A percentile compares a stretch with the other conserved stretches of the same genome.
Conservation (phyloP, 2,888 invertebrate species). For the Scaptomyza cyrtandrae region DNA sequence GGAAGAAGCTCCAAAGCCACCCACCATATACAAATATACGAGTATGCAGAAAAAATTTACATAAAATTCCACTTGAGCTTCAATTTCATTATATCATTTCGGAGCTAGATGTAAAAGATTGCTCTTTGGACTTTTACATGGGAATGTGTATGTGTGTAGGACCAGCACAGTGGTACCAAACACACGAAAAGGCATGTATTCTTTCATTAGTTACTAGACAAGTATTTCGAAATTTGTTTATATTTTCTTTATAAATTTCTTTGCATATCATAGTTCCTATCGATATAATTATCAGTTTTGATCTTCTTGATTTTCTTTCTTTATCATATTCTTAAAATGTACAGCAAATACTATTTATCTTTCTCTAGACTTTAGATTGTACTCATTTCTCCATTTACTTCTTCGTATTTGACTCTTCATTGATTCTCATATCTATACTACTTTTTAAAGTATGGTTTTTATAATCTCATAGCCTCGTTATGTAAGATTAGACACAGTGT, state of each 20-base stretch:
- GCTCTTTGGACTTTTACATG: conserved; percentile 10
- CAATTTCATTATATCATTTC: conserved; percentile 32
- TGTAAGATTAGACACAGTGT: conserved; percentile 24
- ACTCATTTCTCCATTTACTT: not conserved
- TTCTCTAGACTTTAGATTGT: not conserved
- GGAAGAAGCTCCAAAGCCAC: conserved; percentile 16
- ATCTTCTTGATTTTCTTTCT: not conserved
- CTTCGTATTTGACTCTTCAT: not conserved
- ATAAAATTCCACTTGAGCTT: conserved; percentile 73
- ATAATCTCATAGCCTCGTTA: not conserved
- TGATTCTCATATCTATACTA: not conserved
- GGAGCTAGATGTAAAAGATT: conserved; percentile 18
- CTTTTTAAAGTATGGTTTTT: not conserved
- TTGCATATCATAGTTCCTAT: not conserved
- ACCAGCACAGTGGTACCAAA: conserved; percentile 37
- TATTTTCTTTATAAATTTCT: too few species aligned
- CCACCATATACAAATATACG: conserved; percentile 17
- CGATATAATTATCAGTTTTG: not conserved
- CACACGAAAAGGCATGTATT: not conserved
- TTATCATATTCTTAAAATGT: too few species aligned
- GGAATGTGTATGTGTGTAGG: not conserved
- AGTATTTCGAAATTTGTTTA: not conserved
- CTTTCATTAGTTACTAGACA: not conserved
- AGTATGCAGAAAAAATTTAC: conserved; percentile 49
- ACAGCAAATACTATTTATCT: too few species aligned